Evolutionary conservation across 2,113 vertebrate genomes (phyloP), one percentile per base, ranked within the genome.

Genomic region (Rhagologus leucostigma): DNA sequence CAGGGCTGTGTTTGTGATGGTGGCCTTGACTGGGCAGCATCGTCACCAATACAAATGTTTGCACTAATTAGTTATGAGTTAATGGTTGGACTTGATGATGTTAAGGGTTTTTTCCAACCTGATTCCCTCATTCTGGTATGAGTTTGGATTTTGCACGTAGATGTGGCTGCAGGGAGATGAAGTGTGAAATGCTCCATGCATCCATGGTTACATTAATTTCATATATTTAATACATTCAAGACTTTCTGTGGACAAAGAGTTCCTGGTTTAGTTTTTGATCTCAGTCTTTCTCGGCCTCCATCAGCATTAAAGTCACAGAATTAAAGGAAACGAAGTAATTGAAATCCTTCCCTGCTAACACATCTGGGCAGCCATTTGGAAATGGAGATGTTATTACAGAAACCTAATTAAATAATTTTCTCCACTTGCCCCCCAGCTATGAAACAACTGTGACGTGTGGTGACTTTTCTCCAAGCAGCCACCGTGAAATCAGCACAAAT

Each of bases 341-440:
- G 71, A 84, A 67, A 62, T 30, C 52, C 52, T 85, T 87, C 55
- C 73, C 8, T 89, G 35, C 81, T 91, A 78, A 92, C 73, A 86
- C 59, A 35, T 32, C 29, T 16, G 41, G 69, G 93, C 78, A 78
- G 76, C 85, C 85, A 55, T 91, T 96, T 92, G 85, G 87, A 95
- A 95, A 94, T 50, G 10, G 42, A 79, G 74, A 93, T 69, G 84
- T 96, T 90, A 96, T 95, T 95, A 88, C 64, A 68, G 90, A 93
- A 95, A 76, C 62, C 42, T 96, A 96, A 97, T 97, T 90, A 96
- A 96, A 97, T 96, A 69, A 87, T 82, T 91, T 63, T 96, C 46
- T 59, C 75, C 60, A 26, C 90, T 90, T 62, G 55, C 63, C 74
- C 64, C 52, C 35, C 52, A 39, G 87, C 75, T 53, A 85, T 52